Conservation (phyloP, 2,797 vertebrate species). For the Distichodus sexfasciatus region DNA sequence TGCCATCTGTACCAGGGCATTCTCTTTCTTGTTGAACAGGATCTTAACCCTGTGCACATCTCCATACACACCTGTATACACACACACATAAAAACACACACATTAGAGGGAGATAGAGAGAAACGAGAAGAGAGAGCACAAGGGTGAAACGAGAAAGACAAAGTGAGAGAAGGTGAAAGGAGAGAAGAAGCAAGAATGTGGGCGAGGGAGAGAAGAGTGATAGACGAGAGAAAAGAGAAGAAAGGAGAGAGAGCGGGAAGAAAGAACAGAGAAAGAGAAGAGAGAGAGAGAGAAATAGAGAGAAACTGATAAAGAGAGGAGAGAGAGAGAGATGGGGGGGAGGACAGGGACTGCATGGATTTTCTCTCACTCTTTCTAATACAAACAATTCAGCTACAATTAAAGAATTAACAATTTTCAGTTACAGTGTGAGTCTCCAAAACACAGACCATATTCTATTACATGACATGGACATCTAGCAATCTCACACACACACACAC, state of each 20-base stretch:
- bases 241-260: not conserved
- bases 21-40: slow-evolving; percentile 90
- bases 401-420: no score
- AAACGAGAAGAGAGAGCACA: not conserved
- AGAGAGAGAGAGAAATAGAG: not conserved
- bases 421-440: no score
- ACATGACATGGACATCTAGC: no score
- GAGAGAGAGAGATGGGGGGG: not conserved
- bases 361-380: not conserved
- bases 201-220: not conserved
- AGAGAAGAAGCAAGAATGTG: not conserved
- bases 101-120: not conserved
- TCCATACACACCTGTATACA: slow-evolving; percentile 82
- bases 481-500: not conserved
- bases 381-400: no score
- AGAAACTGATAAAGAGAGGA: not conserved
- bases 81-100: slow-evolving; percentile 10
- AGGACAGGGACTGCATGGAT: not conserved
- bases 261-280: not conserved
- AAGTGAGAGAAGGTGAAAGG: no score
- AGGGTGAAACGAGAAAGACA: not conserved
- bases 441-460: no score
- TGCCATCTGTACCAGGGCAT: slow-evolving; percentile 91
- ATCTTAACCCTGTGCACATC: slow-evolving; percentile 93
- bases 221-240: not conserved